phyloP scores from a whole-genome alignment of 2,888 invertebrate genomes.

The Pachymerium ferrugineum region DNA sequence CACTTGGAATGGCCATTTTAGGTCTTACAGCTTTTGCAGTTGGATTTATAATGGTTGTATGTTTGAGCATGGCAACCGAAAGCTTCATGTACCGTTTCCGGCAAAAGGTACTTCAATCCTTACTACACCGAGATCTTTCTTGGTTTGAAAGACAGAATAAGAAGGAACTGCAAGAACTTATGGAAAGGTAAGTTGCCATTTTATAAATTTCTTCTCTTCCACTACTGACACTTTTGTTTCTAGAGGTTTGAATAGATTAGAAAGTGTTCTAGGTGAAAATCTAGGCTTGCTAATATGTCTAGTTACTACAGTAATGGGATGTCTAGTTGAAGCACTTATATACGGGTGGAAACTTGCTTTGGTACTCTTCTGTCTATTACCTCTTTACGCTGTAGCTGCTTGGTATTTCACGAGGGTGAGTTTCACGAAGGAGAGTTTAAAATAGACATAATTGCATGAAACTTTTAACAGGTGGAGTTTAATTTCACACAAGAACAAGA shows the following conservation, averaged over 20 bases:
- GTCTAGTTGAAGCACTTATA: background rate
- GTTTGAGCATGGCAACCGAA: slow-evolving; percentile 25
- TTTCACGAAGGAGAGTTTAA: background rate
- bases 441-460: background rate
- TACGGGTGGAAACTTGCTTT: slow-evolving; percentile 32
- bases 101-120: background rate
- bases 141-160: slow-evolving; percentile 21
- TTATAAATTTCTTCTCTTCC: background rate
- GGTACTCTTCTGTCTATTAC: slow-evolving; percentile 20
- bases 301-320: background rate
- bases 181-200: background rate
- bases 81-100: slow-evolving; percentile 18
- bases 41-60: slow-evolving; percentile 27
- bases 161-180: background rate
- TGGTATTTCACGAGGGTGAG: slow-evolving; percentile 16
- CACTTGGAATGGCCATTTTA: slow-evolving; percentile 30
- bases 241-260: slow-evolving; percentile 9
- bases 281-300: slow-evolving; percentile 10
- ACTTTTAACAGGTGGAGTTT: background rate
- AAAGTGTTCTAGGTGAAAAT: slow-evolving; percentile 29
- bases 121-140: background rate
- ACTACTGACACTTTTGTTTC: background rate
- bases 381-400: background rate
- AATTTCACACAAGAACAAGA: background rate
- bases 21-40: slow-evolving; percentile 18